Evolutionary conservation across 2,113 vertebrate species (phyloP), one percentile per base, ranked within the genome.

Genomic region (Aleadryas rufinucha): DNA sequence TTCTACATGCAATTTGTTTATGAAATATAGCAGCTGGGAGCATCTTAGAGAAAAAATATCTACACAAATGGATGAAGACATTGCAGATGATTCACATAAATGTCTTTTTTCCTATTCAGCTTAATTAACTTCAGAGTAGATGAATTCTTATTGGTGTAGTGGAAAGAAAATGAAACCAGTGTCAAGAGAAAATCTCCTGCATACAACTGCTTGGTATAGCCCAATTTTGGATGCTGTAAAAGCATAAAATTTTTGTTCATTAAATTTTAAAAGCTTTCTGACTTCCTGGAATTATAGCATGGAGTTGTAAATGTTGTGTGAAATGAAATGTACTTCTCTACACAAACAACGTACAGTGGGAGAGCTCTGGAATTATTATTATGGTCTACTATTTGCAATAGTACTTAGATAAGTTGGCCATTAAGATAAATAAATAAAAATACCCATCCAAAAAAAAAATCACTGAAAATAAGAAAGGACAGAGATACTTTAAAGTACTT

Each of bases 191-290:
- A 89, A 88, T 63, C 37, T 81, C 49, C 50, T 84, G 71, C 45
- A 44, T 52, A 47, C 23, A 79, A 79, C 75, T 89, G 37, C 52
- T 78, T 86, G 54, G 66, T 90, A 42, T 78, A 87, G 78, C 50
- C 70, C 41, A 54, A 45, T 88, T 87, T 59, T 81, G 41, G 65
- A 88, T 66, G 35, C 20, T 76, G 35, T 39, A 75, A 94, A 94
- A 86, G 71, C 93, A 84, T 78, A 90, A 86, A 89, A 90, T 44
- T 81, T 85, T 89, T 94, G 56, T 70, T 96, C 87, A 95, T 95
- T 97, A 95, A 96, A 91, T 93, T 97, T 97, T 96, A 93, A 97
- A 93, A 94, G 84, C 75, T 92, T 96, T 95, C 37, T 87, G 69
- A 90, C 60, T 94, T 96, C 22, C 49, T 95, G 63, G 69, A 97